phyloP scores from a whole-genome alignment of 2,888 invertebrate genomes.

The Periphyllus acericola region DNA sequence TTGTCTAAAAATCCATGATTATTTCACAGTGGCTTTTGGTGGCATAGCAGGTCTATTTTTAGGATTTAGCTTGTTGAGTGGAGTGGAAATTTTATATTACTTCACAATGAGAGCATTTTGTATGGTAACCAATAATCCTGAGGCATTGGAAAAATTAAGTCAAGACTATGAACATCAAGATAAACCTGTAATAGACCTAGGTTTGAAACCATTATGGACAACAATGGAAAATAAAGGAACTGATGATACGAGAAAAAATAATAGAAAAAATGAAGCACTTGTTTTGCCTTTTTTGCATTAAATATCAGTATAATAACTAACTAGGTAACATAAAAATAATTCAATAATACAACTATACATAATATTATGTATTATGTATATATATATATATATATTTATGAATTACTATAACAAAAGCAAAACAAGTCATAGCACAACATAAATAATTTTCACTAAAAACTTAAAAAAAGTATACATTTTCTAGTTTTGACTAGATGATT shows the following conservation, averaged over 20 bases:
- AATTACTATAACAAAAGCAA: constrained; percentile 43
- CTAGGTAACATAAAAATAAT: constrained; percentile 1
- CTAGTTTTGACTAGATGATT: constrained; percentile 51
- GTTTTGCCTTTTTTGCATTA: constrained; percentile 52
- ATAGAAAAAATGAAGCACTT: constrained; percentile 22
- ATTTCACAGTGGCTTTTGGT: constrained; percentile 68
- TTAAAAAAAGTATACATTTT: constrained; percentile 43
- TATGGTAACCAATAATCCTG: constrained; percentile 71
- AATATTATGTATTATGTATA: constrained; percentile 29
- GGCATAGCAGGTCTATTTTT: constrained; percentile 70
- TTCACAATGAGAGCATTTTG: constrained; percentile 70
- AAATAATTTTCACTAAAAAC: constrained; percentile 51
- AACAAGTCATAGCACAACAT: constrained; percentile 49
- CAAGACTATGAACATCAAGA: constrained; percentile 67
- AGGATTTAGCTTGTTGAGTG: constrained; percentile 69
- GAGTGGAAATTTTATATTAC: constrained; percentile 68
- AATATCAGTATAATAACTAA: background rate
- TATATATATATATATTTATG: constrained; percentile 11
- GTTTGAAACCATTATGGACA: constrained; percentile 66
- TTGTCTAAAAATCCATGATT: background rate
- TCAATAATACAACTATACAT: background rate
- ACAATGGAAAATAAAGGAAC: background rate
- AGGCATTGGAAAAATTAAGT: constrained; percentile 69
- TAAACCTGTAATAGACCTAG: constrained; percentile 67
- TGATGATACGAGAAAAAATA: background rate